Conservation (phyloP, 2,113 vertebrate genomes). For the Silurus meridionalis region DNA sequence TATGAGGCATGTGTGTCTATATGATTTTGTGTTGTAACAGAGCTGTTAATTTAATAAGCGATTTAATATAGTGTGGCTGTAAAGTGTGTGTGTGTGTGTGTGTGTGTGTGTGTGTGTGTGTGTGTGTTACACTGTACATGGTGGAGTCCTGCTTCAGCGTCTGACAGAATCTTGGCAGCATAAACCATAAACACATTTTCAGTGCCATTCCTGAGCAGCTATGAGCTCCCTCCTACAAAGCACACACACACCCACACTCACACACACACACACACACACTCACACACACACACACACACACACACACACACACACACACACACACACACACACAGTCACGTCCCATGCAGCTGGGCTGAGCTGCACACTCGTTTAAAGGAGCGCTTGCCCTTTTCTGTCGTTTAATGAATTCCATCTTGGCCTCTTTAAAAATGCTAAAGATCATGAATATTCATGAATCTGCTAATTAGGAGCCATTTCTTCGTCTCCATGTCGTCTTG, state of each 20-base stretch:
- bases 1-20: too few species aligned
- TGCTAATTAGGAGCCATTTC: neutral
- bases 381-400: constrained; percentile 38
- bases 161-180: constrained; percentile 78
- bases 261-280: constrained; percentile 30
- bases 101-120: constrained; percentile 30
- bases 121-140: constrained; percentile 40
- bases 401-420: neutral
- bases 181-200: constrained; percentile 75
- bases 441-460: neutral
- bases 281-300: constrained; percentile 30
- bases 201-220: constrained; percentile 67
- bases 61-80: too few species aligned
- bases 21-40: too few species aligned
- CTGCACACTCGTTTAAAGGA: constrained; percentile 61
- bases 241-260: constrained; percentile 28
- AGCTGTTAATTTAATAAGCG: too few species aligned
- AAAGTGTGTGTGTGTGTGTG: neutral
- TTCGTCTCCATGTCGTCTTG: neutral
- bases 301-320: constrained; percentile 35
- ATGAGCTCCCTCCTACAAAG: constrained; percentile 41
- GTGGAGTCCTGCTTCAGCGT: constrained; percentile 63
- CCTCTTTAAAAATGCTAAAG: neutral
- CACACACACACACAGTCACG: constrained; percentile 62
- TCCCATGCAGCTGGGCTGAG: constrained; percentile 55